Conservation (phyloP, 2,888 invertebrate genomes). For the Euclidia mi region DNA sequence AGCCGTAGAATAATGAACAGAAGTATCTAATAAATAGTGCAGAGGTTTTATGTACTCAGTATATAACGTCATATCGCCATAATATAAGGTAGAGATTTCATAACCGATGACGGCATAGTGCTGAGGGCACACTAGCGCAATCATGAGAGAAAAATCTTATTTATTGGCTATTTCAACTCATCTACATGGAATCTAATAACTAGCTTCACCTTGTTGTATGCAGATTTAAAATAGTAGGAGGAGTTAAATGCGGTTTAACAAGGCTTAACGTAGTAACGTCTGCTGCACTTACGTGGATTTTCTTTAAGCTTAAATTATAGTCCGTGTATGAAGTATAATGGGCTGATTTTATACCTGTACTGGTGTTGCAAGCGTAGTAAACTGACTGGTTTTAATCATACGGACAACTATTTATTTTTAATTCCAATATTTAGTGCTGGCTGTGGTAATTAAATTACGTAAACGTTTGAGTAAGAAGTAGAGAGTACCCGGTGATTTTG, state of each 20-base stretch:
- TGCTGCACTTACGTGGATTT: slow-evolving; percentile 20
- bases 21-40: no score
- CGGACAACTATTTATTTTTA: no score
- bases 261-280: slow-evolving; percentile 23
- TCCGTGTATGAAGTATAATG: slow-evolving; percentile 13
- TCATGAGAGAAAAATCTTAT: slow-evolving; percentile 33
- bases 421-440: no score
- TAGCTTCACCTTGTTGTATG: slow-evolving; percentile 23
- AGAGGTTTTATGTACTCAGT: no score
- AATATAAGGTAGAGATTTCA: not conserved
- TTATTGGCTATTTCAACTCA: slow-evolving; percentile 28
- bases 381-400: no score
- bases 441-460: no score
- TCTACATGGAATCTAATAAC: slow-evolving; percentile 31
- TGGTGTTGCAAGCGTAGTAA: no score
- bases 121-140: slow-evolving; percentile 11
- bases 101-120: not conserved
- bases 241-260: slow-evolving; percentile 24
- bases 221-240: slow-evolving; percentile 28
- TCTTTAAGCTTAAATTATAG: slow-evolving; percentile 37
- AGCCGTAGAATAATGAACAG: no score
- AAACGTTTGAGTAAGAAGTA: no score
- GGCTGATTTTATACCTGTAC: no score
- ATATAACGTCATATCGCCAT: not conserved
- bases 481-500: no score